Evolutionary conservation across 2,888 invertebrate genomes (phyloP).

Genomic region (Drosophila mercatorum): DNA sequence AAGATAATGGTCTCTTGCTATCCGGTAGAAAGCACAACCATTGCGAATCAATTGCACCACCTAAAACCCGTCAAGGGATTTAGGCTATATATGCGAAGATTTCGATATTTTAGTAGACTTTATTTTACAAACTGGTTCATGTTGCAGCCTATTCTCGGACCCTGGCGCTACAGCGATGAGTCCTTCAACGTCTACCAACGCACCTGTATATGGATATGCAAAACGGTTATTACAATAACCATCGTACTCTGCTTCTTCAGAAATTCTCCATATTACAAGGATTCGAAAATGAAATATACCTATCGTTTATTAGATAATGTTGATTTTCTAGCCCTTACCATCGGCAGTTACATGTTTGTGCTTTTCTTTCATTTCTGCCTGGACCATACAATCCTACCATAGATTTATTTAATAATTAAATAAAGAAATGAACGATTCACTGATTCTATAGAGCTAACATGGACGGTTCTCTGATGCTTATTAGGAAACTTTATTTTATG

Average conservation of each 20-base stretch:
- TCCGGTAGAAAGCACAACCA: accelerated
- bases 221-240: constrained; percentile 20
- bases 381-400: not conserved
- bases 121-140: constrained; percentile 44
- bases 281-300: constrained; percentile 1
- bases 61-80: accelerated
- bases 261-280: not conserved
- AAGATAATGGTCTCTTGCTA: constrained; percentile 33
- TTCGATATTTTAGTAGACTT: constrained; percentile 4
- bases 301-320: accelerated
- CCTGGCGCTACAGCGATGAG: constrained; percentile 31
- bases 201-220: constrained; percentile 45
- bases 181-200: constrained; percentile 34
- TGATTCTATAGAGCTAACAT: no score
- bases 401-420: not conserved
- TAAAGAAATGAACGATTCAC: not conserved
- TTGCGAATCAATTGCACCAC: not conserved
- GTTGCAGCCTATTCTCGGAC: constrained; percentile 43
- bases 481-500: no score
- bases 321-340: constrained; percentile 2
- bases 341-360: not conserved
- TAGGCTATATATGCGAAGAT: not conserved
- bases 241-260: constrained; percentile 27
- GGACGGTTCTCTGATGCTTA: no score
- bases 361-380: constrained; percentile 12